Evolutionary conservation across 2,797 vertebrate species (phyloP), one percentile per base, ranked within the genome.

Genomic region (Scomberomorus guttatus): DNA sequence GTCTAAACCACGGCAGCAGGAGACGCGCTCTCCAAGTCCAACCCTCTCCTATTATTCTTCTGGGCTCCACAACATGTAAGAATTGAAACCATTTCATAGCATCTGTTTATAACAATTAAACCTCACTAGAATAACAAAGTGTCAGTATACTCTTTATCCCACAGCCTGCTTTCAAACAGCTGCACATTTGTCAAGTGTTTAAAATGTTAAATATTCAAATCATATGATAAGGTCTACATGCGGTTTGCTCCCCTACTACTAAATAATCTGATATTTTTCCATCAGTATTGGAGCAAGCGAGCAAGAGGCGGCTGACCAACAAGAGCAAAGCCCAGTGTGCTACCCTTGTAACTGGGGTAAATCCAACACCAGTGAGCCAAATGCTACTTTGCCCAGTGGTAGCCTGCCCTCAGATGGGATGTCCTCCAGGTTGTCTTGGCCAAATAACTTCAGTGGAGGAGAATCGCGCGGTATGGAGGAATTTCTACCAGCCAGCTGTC

Each of bases 41-140:
- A 99, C 98, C 9, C 95, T 99, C 63, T 99, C 98, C 67, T 99
- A 99, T 89, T 99, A 99, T 81, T 99, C 98, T 6, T 99, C 98
- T 34, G 98, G 98, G 78, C 96, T 99, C 70, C 98, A 99, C 90
- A 98, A 92, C 95, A 97, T 99, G 98, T 99, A 96, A 96, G 98
- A 95, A 70, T 37, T 24, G 2, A 13, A 64, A 20, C 2, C 4
- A 11, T 50, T 67, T 69, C 34, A 13, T 24, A 9, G 18, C 46
- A 57, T 4, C 18, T 52, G 3, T 51, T 17, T 37, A 34, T 44
- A 18, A 17, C 24, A 32, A 1, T 37, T 62, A 7, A 4, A 61
- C 24, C 2, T 6, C 3, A 20, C 27, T 37, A 42, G 39, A 52
- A 2, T 39, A 34, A 15, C 12, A 29, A 39, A n/a, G 17, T 37